Evolutionary conservation across 1,140 invertebrate species (phyloP).

Genomic region (Triops longicaudatus): DNA sequence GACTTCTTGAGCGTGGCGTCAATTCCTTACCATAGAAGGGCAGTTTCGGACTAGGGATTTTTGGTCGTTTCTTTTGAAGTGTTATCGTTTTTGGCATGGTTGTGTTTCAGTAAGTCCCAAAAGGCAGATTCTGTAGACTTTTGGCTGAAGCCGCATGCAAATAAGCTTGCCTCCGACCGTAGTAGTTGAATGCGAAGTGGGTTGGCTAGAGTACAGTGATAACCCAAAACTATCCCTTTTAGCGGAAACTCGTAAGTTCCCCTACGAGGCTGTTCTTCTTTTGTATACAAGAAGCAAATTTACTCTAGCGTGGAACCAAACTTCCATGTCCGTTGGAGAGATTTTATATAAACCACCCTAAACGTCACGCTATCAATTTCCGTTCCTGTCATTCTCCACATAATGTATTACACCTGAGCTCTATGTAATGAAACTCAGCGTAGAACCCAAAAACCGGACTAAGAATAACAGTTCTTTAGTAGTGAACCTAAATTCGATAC

Average conservation of each 20-base stretch:
- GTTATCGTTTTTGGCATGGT: not conserved
- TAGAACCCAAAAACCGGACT: not conserved
- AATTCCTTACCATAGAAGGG: not conserved
- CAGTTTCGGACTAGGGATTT: not conserved
- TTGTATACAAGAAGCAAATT: not conserved
- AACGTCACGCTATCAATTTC: slow-evolving; percentile 3
- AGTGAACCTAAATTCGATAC: not conserved
- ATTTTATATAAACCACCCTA: not conserved
- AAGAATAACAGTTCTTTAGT: not conserved
- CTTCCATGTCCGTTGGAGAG: not conserved
- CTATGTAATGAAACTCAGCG: not conserved
- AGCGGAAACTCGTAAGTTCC: not conserved
- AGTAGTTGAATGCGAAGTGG: not conserved
- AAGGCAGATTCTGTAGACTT: not conserved
- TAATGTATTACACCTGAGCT: not conserved
- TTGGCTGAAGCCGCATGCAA: not conserved
- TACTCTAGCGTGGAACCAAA: slow-evolving; percentile 8
- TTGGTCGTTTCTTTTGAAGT: not conserved
- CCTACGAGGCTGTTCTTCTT: not conserved
- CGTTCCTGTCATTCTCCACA: not conserved
- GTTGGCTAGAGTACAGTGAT: not conserved
- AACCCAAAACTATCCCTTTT: not conserved
- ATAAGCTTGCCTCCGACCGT: not conserved
- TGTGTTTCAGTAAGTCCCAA: not conserved
- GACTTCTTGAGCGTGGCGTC: not conserved